Conservation (phyloP, 2,888 invertebrate species). For the Brenthis daphne region DNA sequence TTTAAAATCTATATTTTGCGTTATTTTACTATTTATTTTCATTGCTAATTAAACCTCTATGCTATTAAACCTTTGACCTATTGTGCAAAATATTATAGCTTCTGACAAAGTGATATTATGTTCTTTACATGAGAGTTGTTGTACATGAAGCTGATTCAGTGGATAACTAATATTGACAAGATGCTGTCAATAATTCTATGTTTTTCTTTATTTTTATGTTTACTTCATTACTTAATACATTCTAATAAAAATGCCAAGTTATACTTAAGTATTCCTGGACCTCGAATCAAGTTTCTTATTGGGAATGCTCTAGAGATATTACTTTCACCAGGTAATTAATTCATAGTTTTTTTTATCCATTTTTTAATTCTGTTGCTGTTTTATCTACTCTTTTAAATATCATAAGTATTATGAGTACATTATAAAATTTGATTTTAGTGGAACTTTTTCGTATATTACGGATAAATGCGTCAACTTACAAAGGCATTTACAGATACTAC, state of each 20-base stretch:
- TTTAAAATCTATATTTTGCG: too few relatives aligned
- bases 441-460: conserved; percentile 53
- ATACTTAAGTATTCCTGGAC: conserved; percentile 54
- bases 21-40: too few relatives aligned
- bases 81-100: background rate
- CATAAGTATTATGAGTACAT: too few relatives aligned
- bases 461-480: conserved; percentile 46
- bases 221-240: conserved; percentile 40
- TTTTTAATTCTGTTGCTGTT: background rate
- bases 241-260: conserved; percentile 46
- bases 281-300: conserved; percentile 40
- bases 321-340: conserved; percentile 29
- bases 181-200: conserved; percentile 18
- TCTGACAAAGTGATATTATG: background rate
- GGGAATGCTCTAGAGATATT: conserved; percentile 40
- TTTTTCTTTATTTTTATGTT: conserved; percentile 30
- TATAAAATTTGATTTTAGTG: conserved; percentile 44
- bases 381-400: background rate
- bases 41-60: background rate
- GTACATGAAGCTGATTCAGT: background rate
- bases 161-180: background rate
- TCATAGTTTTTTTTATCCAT: too few relatives aligned
- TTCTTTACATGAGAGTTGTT: background rate
- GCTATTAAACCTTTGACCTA: conserved; percentile 3
- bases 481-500: conserved; percentile 56